phyloP scores from a whole-genome alignment of 2,797 vertebrate species.

The Bryconaethiops microstoma region DNA sequence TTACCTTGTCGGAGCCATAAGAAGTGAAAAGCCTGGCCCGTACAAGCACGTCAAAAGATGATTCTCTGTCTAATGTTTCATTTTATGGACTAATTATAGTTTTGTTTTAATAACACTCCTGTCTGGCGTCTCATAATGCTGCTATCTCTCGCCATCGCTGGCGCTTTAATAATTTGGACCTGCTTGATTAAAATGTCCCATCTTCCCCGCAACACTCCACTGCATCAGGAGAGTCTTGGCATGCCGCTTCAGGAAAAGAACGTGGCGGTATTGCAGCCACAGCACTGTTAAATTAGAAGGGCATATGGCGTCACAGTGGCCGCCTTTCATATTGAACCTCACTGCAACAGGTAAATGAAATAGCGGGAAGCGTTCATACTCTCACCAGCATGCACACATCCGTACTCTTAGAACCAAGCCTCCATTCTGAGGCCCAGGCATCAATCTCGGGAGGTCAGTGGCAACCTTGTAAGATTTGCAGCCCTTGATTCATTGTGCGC shows the following conservation, averaged over 20 bases:
- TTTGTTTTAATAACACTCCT: conserved; percentile 56
- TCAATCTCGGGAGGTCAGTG: conserved; percentile 47
- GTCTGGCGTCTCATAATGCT: conserved; percentile 44
- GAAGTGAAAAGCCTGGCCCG: conserved; percentile 30
- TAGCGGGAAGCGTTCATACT: conserved; percentile 8
- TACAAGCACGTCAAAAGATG: conserved; percentile 48
- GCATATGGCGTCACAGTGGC: conserved; percentile 15
- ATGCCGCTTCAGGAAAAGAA: conserved; percentile 34
- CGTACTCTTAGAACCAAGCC: not conserved
- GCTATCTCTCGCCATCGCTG: conserved; percentile 46
- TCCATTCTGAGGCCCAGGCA: conserved; percentile 26
- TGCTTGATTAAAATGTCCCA: conserved; percentile 48
- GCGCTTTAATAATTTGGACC: conserved; percentile 48
- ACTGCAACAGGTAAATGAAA: conserved; percentile 47
- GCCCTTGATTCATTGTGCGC: conserved; percentile 52
- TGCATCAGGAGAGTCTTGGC: conserved; percentile 25
- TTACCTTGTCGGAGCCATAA: conserved; percentile 37
- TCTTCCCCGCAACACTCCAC: conserved; percentile 35
- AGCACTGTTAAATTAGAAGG: conserved; percentile 38
- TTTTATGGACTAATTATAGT: conserved; percentile 58
- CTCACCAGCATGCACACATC: not conserved
- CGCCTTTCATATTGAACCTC: conserved; percentile 35
- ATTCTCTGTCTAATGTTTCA: conserved; percentile 48
- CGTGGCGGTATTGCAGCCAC: conserved; percentile 7
- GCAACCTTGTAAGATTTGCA: conserved; percentile 42